Base-by-base conservation (phyloP, 1,140 invertebrate genomes). In the Drosophila nigrodunni region DNA sequence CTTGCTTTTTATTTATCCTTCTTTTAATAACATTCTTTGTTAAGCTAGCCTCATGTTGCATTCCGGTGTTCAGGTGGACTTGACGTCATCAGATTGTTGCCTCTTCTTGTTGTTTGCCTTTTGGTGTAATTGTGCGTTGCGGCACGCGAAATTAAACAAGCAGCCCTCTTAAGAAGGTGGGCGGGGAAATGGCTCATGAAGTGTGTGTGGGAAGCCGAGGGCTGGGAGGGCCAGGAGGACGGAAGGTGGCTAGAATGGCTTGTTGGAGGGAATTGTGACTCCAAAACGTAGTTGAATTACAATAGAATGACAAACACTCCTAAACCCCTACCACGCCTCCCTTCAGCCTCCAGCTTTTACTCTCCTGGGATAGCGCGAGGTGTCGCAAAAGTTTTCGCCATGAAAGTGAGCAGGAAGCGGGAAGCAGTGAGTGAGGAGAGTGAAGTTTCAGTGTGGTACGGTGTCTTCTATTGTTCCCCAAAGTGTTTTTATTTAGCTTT, bases 401-500 rank as follows among this genome's bases (percentile, higher is more conserved):
- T 35, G 0, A 7, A 3, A n/a, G 34, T 13, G 35, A 46, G 25
- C 25, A 52, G 41, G 7, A n/a, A 10, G 8, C 18, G 66, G 9
- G 9, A 3, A 15, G 18, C 8, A 44, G 37, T 25, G 6, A 9
- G 30, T 1, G n/a, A n/a, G 39, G 9, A 59, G 78, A 61, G 9
- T 21, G 54, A 35, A 41, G 54, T 57, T 15, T 57, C 15, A 10
- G 35, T 55, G 35, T 25, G 34, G 30, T 44, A 52, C 18, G 39
- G 57, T 58, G 65, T 67, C 57, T 75, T 82, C 78, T 87, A 90
- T 90, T 90, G 86, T 90, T 90, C 82, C 82, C 82, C 66, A 80
- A 90, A 80, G 86, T 90, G 87, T 90, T 90, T 90, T 87, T 87
- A 86, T 87, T 86, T 86, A 73, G 82, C 74, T 66, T 49, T 66